These are phyloP conservation scores for Thera obeliscata DNA, from an alignment of 2,888 invertebrate species.

Conservation along the genomic window DNA sequence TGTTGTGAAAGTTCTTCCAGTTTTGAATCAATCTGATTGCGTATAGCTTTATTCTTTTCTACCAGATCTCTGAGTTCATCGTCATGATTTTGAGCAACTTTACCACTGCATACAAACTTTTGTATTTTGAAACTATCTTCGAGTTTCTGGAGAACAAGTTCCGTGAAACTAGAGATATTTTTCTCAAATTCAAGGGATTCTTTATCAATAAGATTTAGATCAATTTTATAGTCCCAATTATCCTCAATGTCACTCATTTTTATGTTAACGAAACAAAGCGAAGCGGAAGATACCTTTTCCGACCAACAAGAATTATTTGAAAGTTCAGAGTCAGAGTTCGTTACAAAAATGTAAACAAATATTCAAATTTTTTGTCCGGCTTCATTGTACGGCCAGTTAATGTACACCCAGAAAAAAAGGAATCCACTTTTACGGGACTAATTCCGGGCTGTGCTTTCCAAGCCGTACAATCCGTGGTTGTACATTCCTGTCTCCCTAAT, in stretches of 20 bases:
- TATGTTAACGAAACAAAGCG: no score
- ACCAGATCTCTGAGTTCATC: constrained; percentile 59
- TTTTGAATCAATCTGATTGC: constrained; percentile 62
- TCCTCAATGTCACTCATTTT: constrained; percentile 63
- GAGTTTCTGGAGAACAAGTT: constrained; percentile 52
- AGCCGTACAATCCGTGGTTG: no score
- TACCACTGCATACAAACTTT: constrained; percentile 47
- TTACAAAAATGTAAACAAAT: no score
- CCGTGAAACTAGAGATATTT: constrained; percentile 45
- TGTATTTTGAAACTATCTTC: constrained; percentile 56
- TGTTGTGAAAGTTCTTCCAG: constrained; percentile 56
- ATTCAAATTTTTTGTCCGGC: no score
- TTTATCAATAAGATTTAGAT: constrained; percentile 49
- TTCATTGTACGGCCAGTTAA: not conserved
- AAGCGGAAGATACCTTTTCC: no score
- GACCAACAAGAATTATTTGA: no score
- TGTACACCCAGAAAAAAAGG: not conserved
- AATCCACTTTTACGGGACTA: no score
- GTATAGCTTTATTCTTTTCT: constrained; percentile 65
- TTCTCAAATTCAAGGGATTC: constrained; percentile 51
- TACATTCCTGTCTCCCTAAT: no score
- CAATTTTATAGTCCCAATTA: constrained; percentile 55
- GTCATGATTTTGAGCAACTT: constrained; percentile 53
- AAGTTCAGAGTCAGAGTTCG: no score
- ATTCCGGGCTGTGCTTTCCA: no score